Evolutionary conservation across 92 coral and sea anemone species (phyloP), one percentile per base, ranked within the genome.

Genomic region (Pocillopora meandrina): DNA sequence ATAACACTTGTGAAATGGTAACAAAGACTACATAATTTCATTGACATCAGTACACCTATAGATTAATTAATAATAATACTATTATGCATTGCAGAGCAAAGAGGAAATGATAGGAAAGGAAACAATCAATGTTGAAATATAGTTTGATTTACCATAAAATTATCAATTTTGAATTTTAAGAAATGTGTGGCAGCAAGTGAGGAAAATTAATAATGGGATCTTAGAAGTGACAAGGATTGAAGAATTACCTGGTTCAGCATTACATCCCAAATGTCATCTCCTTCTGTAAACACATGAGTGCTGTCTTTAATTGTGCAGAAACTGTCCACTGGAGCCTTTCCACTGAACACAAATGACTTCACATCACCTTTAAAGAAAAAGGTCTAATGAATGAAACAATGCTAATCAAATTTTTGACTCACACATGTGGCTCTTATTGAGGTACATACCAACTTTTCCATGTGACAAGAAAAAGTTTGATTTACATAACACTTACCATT

Each of bases 311-410:
- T 86, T 15, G 93, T 79, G 71, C 98, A 96, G 65, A 82, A 82
- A 52, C 83, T 82, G 73, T 96, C 98, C n/a, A 96, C 95, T 16
- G 98, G 98, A 61, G 96, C 98, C 87, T 94, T 92, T 34, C 98
- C 98, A 84, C 89, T 88, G 77, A 96, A 96, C 59, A 93, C 95
- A 56, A 96, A 79, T 21, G 98, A 96, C 80, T 94, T 96, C 71
- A 92, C 82, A 12, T 92, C 95, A 71, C 74, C 86, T 82, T 23
- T 1, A 36, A 36, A 75, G 1, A 56, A 15, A 10, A 1, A 74
- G 13, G 12, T 19, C 5, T 34, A 12, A 82, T 4, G 21, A 6
- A 49, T 12, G 12, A 13, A 36, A 5, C 3, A 17, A 31, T 17
- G 8, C 11, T 2, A 71, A 14, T 17, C 13, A 62, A 11, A 26